These are phyloP conservation scores for Stenichneumon culpator DNA, from an alignment of 2,888 invertebrate species.

Conservation along the genomic window DNA sequence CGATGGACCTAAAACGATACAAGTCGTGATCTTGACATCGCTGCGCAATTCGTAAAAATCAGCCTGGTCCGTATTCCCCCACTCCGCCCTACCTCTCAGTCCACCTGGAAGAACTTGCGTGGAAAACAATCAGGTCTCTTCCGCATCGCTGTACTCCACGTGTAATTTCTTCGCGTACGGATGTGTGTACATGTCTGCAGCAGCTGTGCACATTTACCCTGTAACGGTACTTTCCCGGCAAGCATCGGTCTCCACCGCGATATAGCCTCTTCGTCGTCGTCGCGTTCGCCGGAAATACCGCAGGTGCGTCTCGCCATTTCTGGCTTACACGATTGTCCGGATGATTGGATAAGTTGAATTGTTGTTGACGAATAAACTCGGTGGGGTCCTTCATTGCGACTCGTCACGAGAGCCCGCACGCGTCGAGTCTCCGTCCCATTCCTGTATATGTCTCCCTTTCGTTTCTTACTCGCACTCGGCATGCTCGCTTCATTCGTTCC, in stretches of 20 bases:
- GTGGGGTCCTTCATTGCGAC: slow-evolving; percentile 72
- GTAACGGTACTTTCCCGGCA: slow-evolving; percentile 12
- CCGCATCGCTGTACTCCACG: neutral
- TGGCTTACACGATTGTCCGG: slow-evolving; percentile 38
- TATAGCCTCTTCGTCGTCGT: slow-evolving; percentile 10
- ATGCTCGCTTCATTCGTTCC: slow-evolving; percentile 31
- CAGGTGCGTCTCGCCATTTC: slow-evolving; percentile 41
- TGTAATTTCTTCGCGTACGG: slow-evolving; percentile 1
- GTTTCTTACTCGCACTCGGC: slow-evolving; percentile 38
- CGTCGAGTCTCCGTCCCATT: slow-evolving; percentile 55
- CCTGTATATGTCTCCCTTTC: slow-evolving; percentile 32
- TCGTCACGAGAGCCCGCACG: slow-evolving; percentile 77
- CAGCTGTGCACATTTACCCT: slow-evolving; percentile 9
- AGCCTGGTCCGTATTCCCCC: neutral
- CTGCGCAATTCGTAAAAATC: neutral
- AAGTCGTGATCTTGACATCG: neutral
- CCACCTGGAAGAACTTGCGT: slow-evolving; percentile 10
- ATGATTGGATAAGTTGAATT: slow-evolving; percentile 78
- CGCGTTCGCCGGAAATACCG: slow-evolving; percentile 48
- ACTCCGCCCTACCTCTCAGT: no score
- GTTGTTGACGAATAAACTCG: slow-evolving; percentile 77
- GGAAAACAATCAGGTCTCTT: slow-evolving; percentile 35
- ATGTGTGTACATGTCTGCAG: neutral
- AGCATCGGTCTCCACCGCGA: slow-evolving; percentile 3
- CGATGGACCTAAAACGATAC: neutral